These are phyloP conservation scores for Theocolax elegans DNA, from an alignment of 1,140 invertebrate genomes.

Conservation along the genomic window DNA sequence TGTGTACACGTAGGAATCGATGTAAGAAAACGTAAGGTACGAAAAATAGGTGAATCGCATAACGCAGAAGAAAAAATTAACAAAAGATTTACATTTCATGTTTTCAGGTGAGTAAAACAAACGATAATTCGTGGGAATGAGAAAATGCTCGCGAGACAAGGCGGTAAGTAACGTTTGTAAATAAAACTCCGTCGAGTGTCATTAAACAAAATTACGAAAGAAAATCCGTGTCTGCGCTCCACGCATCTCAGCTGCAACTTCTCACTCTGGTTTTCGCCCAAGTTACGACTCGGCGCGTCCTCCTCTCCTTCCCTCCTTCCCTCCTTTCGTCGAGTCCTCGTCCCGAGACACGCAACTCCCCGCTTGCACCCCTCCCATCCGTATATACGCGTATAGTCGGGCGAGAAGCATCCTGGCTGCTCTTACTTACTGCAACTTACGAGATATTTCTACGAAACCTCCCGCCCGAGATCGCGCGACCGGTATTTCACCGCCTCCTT, in stretches of 20 bases:
- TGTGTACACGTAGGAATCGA: too few species aligned
- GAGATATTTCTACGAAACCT: slow-evolving; percentile 39
- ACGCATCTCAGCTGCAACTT: slow-evolving; percentile 11
- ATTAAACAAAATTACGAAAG: slow-evolving; percentile 28
- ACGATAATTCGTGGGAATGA: neutral
- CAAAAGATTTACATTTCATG: too few species aligned
- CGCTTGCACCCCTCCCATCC: neutral
- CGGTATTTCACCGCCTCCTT: too few species aligned
- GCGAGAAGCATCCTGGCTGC: too few species aligned
- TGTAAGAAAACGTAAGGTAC: too few species aligned
- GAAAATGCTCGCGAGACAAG: neutral
- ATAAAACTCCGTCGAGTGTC: slow-evolving; percentile 20
- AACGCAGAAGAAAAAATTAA: too few species aligned
- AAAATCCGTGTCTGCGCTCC: slow-evolving; percentile 17
- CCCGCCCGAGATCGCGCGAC: slow-evolving; percentile 16
- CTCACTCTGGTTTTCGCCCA: neutral
- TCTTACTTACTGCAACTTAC: slow-evolving; percentile 45
- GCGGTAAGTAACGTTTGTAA: neutral
- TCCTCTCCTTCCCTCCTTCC: too few species aligned
- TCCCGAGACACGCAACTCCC: neutral
- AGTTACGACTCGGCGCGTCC: slow-evolving; percentile 42
- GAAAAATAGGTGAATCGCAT: too few species aligned
- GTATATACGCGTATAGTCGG: too few species aligned
- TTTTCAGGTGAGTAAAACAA: too few species aligned
- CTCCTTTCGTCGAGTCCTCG: too few species aligned